Base-by-base conservation (phyloP, 2,888 invertebrate species). In the Strigamia maritima region DNA sequence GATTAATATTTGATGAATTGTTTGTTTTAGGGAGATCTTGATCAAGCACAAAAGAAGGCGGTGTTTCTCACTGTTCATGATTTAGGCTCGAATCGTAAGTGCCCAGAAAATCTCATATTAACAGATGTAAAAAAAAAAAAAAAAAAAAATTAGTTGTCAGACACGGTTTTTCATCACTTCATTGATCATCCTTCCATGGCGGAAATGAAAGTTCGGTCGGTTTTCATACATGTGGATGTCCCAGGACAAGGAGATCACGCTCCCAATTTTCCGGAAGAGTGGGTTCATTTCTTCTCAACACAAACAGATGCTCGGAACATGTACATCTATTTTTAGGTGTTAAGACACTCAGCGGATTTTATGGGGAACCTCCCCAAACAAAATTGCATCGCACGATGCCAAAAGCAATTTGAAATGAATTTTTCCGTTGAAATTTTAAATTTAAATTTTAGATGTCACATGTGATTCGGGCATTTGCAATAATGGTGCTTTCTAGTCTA, bases 1-100 rank as follows among this genome's bases (percentile, higher is more conserved):
- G 22, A 14, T 77, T 77, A 77, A 31, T 38, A 14, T 40, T 77
- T 44, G 38, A 76, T 77, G 22, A 2, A 35, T 38, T 75, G 24
- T 19, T 40, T 35, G 28, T 89, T 89, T 24, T 89, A 94, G 93
- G 94, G 94, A 80, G 93, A 93, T 86, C 86, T 94, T 83, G 90
- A 91, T 82, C 92, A 92, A 84, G 91, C 92, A 84, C 92, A 93
- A 83, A 93, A 92, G 84, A 88, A 92, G 86, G 94, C 94, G 81
- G 91, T 94, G 82, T 94, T 95, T 85, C 87, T 95, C 79, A 95
- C 95, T 38, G 93, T 95, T 0, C 95, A 95, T 87, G 95, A 95
- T 86, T 89, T 95, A 84, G 95, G 95, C 84, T 87, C 88, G 81
- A 89, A 89, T 83, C 87, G 88, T 88, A 83, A 87, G 87, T 85